A percentile compares a stretch with the other conserved stretches of the same genome.
Evolutionary conservation across 2,888 invertebrate species (phyloP).

Genomic region (Lissocephala sabroskyi): DNA sequence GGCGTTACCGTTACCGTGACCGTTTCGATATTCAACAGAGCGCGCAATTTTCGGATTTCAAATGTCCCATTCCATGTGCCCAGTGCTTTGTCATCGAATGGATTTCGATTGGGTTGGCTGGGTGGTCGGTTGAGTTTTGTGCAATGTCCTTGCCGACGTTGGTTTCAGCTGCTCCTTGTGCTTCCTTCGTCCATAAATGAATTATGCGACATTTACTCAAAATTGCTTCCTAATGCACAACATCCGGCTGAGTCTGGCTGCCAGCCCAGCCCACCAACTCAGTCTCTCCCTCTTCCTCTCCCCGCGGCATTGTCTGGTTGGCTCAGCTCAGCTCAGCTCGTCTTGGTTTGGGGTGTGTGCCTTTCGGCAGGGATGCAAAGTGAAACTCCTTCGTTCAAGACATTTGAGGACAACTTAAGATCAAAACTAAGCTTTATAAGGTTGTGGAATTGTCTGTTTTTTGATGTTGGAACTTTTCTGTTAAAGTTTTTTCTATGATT

Average conservation of each 20-base stretch:
- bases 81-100: constrained; percentile 23
- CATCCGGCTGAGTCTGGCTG: constrained; percentile 31
- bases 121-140: constrained; percentile 1
- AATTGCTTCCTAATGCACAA: constrained; percentile 61
- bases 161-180: too few species aligned
- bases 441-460: constrained; percentile 7
- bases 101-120: constrained; percentile 5
- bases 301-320: background rate
- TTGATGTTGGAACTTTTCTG: constrained; percentile 13
- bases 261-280: background rate
- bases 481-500: too few species aligned
- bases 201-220: constrained; percentile 69
- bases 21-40: constrained; percentile 30
- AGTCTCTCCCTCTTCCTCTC: background rate
- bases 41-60: constrained; percentile 23
- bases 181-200: constrained; percentile 64
- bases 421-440: too few species aligned
- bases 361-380: too few species aligned
- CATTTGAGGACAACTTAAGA: too few species aligned
- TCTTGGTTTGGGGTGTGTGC: too few species aligned
- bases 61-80: constrained; percentile 9
- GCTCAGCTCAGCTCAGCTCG: too few species aligned
- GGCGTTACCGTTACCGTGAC: constrained; percentile 17
- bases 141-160: constrained; percentile 19
- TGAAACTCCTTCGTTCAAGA: too few species aligned